A percentile compares a stretch with the other conserved stretches of the same genome.
Conservation (phyloP, 2,888 invertebrate species). For the Peribatodes rhomboidaria region DNA sequence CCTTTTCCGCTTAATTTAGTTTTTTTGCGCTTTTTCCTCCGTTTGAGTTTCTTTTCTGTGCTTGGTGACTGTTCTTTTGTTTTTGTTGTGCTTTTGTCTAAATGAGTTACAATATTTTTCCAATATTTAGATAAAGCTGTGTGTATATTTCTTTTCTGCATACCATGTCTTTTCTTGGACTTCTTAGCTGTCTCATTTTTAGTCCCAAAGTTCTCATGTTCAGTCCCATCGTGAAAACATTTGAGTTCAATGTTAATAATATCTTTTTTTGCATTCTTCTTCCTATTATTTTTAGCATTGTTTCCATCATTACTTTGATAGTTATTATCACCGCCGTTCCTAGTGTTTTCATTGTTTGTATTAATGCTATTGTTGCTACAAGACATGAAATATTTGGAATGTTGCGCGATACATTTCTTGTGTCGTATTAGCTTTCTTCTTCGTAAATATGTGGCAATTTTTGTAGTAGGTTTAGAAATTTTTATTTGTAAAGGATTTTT, state of each 20-base stretch:
- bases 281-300: conserved; percentile 1
- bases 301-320: not conserved
- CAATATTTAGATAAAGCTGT: conserved; percentile 45
- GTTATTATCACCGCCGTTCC: not conserved
- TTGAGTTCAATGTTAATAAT: not conserved
- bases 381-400: conserved; percentile 18
- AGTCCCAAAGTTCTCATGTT: not conserved
- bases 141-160: conserved; percentile 17
- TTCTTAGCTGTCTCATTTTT: not conserved
- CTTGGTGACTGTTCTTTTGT: conserved; percentile 34
- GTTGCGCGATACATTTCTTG: not conserved
- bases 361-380: conserved; percentile 14
- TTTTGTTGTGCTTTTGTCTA: conserved; percentile 15
- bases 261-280: conserved; percentile 1
- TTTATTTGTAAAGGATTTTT: conserved; percentile 19
- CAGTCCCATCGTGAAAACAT: not conserved
- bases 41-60: conserved; percentile 57
- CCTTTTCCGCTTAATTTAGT: conserved; percentile 19
- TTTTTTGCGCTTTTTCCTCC: conserved; percentile 47
- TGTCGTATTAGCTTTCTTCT: conserved; percentile 25
- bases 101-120: conserved; percentile 45
- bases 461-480: conserved; percentile 11
- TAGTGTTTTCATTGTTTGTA: not conserved
- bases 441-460: conserved; percentile 22
- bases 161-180: conserved; percentile 9